Evolutionary conservation across 2,888 invertebrate genomes (phyloP).

Genomic region (Acanthosepion pharaonis): DNA sequence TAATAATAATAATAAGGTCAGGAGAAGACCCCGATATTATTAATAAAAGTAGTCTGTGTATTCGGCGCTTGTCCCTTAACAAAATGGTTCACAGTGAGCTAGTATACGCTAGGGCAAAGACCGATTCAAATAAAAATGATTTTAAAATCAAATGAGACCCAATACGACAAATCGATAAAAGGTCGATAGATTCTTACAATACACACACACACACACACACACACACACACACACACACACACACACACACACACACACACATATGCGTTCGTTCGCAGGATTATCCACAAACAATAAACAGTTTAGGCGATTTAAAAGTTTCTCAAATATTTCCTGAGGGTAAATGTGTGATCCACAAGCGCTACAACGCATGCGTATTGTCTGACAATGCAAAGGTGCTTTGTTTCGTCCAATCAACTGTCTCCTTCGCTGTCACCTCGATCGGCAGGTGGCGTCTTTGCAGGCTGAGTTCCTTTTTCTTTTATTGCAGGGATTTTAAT

Average conservation of each 20-base stretch:
- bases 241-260: too few species aligned
- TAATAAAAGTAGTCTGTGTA: background rate
- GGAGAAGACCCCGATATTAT: background rate
- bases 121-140: background rate
- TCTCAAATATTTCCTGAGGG: background rate
- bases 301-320: constrained; percentile 6
- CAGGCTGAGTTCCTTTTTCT: too few species aligned
- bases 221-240: too few species aligned
- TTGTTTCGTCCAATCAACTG: too few species aligned
- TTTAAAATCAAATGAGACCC: background rate
- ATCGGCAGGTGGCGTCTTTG: too few species aligned
- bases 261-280: too few species aligned
- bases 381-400: background rate
- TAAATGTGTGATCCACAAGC: background rate
- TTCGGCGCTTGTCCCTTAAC: background rate
- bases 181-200: too few species aligned
- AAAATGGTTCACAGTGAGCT: background rate
- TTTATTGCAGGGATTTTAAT: too few species aligned
- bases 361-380: background rate
- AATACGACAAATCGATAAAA: too few species aligned
- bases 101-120: background rate
- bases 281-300: background rate
- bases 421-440: too few species aligned
- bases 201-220: too few species aligned
- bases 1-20: background rate